Evolutionary conservation across 2,113 vertebrate species (phyloP).

Genomic region (Ptychochromis oligacanthus): DNA sequence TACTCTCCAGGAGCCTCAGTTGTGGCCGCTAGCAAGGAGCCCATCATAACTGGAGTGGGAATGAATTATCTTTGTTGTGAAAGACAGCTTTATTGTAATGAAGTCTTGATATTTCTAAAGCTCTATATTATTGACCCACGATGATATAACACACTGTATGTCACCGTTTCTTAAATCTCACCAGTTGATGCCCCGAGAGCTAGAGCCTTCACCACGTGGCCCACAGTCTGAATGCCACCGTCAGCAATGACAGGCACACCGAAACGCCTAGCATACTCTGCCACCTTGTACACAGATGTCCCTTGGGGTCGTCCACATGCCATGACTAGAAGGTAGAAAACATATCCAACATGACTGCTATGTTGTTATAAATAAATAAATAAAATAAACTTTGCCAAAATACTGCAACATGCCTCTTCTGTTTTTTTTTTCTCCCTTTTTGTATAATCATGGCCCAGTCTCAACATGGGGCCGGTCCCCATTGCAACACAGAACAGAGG

Average conservation of each 20-base stretch:
- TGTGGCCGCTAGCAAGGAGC: constrained; percentile 90
- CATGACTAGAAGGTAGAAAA: constrained; percentile 82
- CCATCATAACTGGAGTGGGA: constrained; percentile 89
- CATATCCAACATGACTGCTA: background rate
- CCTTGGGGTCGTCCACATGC: constrained; percentile 93
- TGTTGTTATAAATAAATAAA: too few species aligned
- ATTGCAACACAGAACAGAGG: constrained; percentile 60
- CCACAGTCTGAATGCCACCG: constrained; percentile 92
- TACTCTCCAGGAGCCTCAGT: constrained; percentile 93
- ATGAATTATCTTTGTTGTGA: background rate
- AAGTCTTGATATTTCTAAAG: background rate
- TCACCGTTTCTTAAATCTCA: constrained; percentile 46
- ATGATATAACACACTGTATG: background rate
- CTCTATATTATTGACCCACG: background rate
- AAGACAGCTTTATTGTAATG: background rate
- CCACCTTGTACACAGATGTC: constrained; percentile 93
- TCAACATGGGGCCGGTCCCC: constrained; percentile 41
- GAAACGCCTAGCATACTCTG: constrained; percentile 91
- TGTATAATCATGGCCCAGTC: constrained; percentile 7
- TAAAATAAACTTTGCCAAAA: background rate
- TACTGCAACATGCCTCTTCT: background rate
- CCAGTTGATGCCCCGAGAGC: constrained; percentile 92
- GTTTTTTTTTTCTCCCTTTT: background rate
- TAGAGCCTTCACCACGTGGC: constrained; percentile 92
- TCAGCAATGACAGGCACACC: constrained; percentile 92